These are phyloP conservation scores for Siniperca undulata DNA, from an alignment of 2,797 vertebrate species.

Conservation along the genomic window DNA sequence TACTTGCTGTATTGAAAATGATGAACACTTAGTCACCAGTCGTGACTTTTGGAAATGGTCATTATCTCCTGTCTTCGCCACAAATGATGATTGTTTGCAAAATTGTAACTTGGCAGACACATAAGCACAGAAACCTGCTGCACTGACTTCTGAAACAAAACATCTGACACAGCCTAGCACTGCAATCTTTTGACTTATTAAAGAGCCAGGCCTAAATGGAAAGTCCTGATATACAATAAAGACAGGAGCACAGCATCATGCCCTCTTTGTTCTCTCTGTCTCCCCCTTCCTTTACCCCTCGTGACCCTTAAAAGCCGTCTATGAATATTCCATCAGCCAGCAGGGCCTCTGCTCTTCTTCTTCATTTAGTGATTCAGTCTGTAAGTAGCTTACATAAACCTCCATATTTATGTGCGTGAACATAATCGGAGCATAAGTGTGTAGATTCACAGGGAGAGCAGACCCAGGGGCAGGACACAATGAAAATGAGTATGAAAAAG, in stretches of 20 bases:
- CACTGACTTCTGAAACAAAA: conserved; percentile 36
- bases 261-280: conserved; percentile 25
- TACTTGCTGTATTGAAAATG: conserved; percentile 41
- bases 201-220: conserved; percentile 45
- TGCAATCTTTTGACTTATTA: conserved; percentile 50
- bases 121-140: conserved; percentile 9
- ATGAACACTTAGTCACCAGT: conserved; percentile 39
- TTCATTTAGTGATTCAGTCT: conserved; percentile 64
- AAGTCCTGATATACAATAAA: conserved; percentile 19
- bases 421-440: conserved; percentile 28
- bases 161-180: neutral
- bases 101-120: conserved; percentile 11
- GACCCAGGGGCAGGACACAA: conserved; percentile 51
- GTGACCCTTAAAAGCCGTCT: conserved; percentile 66
- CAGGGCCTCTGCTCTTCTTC: conserved; percentile 54
- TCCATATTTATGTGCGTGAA: conserved; percentile 51
- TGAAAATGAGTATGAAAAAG: conserved; percentile 33
- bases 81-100: conserved; percentile 12
- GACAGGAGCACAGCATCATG: conserved; percentile 9
- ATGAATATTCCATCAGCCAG: conserved; percentile 82
- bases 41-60: conserved; percentile 6
- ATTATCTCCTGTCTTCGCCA: neutral
- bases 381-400: conserved; percentile 78
- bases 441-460: conserved; percentile 28
- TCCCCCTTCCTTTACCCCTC: conserved; percentile 41